phyloP scores from a whole-genome alignment of 2,797 vertebrate species.

The Girardinus metallicus region DNA sequence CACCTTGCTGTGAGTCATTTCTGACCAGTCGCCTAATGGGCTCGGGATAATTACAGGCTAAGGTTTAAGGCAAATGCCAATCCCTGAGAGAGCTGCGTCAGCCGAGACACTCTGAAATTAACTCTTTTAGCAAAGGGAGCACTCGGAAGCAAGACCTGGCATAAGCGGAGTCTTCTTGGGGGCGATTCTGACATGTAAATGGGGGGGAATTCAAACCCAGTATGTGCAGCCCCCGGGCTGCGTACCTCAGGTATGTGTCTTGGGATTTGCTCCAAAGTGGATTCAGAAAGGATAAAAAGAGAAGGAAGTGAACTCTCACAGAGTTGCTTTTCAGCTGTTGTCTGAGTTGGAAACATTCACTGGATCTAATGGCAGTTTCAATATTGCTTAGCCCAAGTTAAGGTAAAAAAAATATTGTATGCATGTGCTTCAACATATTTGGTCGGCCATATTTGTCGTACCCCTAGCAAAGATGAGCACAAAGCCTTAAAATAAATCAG shows the following conservation, averaged over 20 bases:
- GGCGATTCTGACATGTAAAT: slow-evolving; percentile 45
- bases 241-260: slow-evolving; percentile 59
- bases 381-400: slow-evolving; percentile 44
- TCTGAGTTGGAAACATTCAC: slow-evolving; percentile 34
- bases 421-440: not conserved
- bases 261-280: slow-evolving; percentile 63
- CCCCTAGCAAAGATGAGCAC: not conserved
- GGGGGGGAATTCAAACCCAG: slow-evolving; percentile 48
- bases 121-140: slow-evolving; percentile 41
- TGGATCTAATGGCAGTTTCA: slow-evolving; percentile 43
- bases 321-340: slow-evolving; percentile 73
- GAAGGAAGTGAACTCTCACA: slow-evolving; percentile 49
- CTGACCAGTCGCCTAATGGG: slow-evolving; percentile 75
- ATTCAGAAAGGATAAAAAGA: slow-evolving; percentile 50
- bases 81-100: slow-evolving; percentile 62
- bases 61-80: slow-evolving; percentile 59
- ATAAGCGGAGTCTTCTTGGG: slow-evolving; percentile 17
- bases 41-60: slow-evolving; percentile 76
- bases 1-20: slow-evolving; percentile 69
- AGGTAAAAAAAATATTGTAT: slow-evolving; percentile 1
- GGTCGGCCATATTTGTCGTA: not conserved
- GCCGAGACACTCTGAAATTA: slow-evolving; percentile 50
- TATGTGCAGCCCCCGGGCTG: slow-evolving; percentile 56
- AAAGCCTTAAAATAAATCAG: not conserved
- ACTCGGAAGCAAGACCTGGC: slow-evolving; percentile 20